A percentile compares a stretch with the other conserved stretches of the same genome.
phyloP scores from a whole-genome alignment of 2,888 invertebrate genomes.

The Campoplex nolae region DNA sequence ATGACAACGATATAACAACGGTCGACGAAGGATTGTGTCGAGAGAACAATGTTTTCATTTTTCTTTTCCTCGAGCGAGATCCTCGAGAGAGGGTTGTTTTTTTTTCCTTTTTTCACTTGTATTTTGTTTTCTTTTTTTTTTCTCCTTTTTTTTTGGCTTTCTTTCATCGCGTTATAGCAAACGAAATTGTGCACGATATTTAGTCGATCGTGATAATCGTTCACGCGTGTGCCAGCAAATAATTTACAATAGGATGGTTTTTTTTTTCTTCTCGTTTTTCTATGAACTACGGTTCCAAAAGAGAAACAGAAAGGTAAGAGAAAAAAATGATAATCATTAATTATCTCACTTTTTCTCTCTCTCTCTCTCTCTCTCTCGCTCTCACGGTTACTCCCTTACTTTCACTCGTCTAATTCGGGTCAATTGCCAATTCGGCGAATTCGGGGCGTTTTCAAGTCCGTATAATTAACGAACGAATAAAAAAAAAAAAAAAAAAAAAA shows the following conservation, averaged over 20 bases:
- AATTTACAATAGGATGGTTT: slow-evolving; percentile 12
- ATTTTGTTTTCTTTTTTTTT: background rate
- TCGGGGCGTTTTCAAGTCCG: slow-evolving; percentile 4
- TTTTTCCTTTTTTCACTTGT: background rate
- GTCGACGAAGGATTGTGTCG: slow-evolving; percentile 61
- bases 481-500: background rate
- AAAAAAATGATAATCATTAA: background rate
- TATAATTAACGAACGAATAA: slow-evolving; percentile 17
- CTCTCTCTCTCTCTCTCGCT: slow-evolving; percentile 16
- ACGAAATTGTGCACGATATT: slow-evolving; percentile 26
- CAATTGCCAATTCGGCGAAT: background rate
- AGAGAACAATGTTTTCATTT: slow-evolving; percentile 53
- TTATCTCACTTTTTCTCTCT: background rate
- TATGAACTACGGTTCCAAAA: slow-evolving; percentile 33
- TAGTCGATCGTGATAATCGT: slow-evolving; percentile 14
- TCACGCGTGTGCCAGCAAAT: slow-evolving; percentile 1
- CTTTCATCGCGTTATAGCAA: slow-evolving; percentile 6
- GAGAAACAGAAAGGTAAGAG: slow-evolving; percentile 20
- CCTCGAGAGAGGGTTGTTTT: background rate
- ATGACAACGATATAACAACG: slow-evolving; percentile 72
- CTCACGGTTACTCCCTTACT: slow-evolving; percentile 2
- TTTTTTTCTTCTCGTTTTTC: slow-evolving; percentile 29
- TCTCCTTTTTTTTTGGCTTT: background rate
- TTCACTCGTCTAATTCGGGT: slow-evolving; percentile 25
- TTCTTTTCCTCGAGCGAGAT: slow-evolving; percentile 1